Percentiles rank a stretch among this genome's conserved stretches.
These are phyloP conservation scores for Gari tellinella DNA, from an alignment of 2,888 invertebrate species.

Conservation along the genomic window DNA sequence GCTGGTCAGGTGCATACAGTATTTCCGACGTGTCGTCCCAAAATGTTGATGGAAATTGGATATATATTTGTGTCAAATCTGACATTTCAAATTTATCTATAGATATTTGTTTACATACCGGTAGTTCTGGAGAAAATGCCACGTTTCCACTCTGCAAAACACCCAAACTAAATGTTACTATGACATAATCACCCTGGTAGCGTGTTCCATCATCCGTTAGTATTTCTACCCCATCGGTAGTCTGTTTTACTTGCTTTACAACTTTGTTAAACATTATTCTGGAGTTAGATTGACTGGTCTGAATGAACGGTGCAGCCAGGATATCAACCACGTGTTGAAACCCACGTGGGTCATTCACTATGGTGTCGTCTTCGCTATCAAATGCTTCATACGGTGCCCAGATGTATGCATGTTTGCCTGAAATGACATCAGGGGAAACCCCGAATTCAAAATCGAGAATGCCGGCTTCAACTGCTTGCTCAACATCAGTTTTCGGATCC, in stretches of 20 bases:
- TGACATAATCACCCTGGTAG: conserved; percentile 42
- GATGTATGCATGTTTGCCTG: conserved; percentile 22
- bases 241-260: conserved; percentile 32
- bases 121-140: conserved; percentile 43
- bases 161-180: conserved; percentile 58
- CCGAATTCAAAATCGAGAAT: conserved; percentile 29
- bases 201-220: conserved; percentile 25
- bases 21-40: conserved; percentile 38
- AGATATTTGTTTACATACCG: conserved; percentile 39
- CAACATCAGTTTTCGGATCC: conserved; percentile 19
- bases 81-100: conserved; percentile 37
- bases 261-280: conserved; percentile 34
- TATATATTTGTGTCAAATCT: conserved; percentile 38
- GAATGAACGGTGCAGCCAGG: neutral
- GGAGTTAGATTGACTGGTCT: too few species aligned
- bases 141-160: conserved; percentile 47
- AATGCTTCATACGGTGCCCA: conserved; percentile 25
- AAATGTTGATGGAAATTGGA: conserved; percentile 41
- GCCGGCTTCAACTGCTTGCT: conserved; percentile 35
- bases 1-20: too few species aligned
- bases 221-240: conserved; percentile 25
- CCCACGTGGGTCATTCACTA: conserved; percentile 32
- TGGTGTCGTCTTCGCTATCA: conserved; percentile 12
- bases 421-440: conserved; percentile 14
- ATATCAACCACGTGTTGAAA: conserved; percentile 21